phyloP scores from a whole-genome alignment of 1,140 invertebrate species.

The Drepana arcuata region DNA sequence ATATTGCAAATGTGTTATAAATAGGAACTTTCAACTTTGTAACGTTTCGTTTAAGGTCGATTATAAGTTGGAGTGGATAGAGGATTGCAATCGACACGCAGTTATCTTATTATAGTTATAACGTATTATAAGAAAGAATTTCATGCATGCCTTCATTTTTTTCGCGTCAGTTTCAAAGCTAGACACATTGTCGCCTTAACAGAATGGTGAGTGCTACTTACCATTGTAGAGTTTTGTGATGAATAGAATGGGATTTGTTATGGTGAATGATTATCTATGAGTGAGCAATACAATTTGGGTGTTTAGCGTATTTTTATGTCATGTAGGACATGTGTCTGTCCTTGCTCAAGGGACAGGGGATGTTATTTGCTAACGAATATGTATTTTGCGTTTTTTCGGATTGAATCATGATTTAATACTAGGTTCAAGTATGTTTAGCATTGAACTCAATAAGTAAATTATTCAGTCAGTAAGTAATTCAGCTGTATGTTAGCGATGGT shows the following conservation, averaged over 20 bases:
- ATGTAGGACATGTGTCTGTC: slow-evolving; percentile 12
- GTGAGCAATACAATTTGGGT: slow-evolving; percentile 18
- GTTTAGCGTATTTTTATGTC: slow-evolving; percentile 29
- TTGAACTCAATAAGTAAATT: too few species aligned
- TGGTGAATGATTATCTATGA: slow-evolving; percentile 41
- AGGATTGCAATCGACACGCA: slow-evolving; percentile 39
- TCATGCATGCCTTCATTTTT: slow-evolving; percentile 50
- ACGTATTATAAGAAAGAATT: slow-evolving; percentile 42
- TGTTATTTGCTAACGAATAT: too few species aligned
- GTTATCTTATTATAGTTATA: slow-evolving; percentile 49
- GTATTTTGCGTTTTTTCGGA: too few species aligned
- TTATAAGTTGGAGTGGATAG: too few species aligned
- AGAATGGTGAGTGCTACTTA: slow-evolving; percentile 30
- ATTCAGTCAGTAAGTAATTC: too few species aligned
- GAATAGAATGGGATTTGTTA: slow-evolving; percentile 35
- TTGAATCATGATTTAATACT: too few species aligned
- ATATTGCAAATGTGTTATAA: too few species aligned
- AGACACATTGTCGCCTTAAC: slow-evolving; percentile 33
- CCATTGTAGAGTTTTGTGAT: slow-evolving; percentile 16
- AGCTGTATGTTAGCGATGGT: too few species aligned
- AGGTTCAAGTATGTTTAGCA: too few species aligned
- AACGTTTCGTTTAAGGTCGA: too few species aligned
- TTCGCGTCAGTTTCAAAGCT: slow-evolving; percentile 15
- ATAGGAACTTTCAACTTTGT: too few species aligned
- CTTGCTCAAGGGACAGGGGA: too few species aligned